These are phyloP conservation scores for Amazona guildingii DNA, from an alignment of 2,113 vertebrate genomes.

Conservation along the genomic window DNA sequence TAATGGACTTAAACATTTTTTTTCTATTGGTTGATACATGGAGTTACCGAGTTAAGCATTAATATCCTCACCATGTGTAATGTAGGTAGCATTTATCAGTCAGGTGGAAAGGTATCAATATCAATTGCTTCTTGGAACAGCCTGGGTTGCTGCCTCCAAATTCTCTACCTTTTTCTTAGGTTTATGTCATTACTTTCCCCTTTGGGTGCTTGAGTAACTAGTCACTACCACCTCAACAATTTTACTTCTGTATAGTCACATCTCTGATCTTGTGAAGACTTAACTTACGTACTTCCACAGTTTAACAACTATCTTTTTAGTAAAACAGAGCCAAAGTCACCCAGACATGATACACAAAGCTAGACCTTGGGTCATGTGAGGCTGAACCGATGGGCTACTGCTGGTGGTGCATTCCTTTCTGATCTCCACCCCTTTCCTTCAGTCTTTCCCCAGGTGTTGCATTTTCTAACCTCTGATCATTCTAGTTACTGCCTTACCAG, in stretches of 20 bases:
- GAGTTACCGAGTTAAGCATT: background rate
- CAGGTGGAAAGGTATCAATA: background rate
- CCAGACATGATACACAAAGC: background rate
- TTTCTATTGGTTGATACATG: background rate
- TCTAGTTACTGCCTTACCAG: background rate
- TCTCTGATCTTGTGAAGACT: background rate
- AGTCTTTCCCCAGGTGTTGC: background rate
- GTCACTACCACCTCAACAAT: background rate
- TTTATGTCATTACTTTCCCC: background rate
- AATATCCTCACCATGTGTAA: background rate
- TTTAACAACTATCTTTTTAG: background rate
- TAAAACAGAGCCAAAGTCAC: background rate
- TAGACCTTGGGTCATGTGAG: background rate
- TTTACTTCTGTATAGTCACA: background rate
- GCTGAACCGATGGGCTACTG: background rate
- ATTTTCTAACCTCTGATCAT: background rate
- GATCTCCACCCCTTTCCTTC: background rate
- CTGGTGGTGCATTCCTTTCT: background rate
- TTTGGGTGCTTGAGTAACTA: background rate
- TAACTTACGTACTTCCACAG: background rate
- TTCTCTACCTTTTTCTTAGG: background rate
- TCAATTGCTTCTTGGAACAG: background rate
- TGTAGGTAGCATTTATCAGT: background rate
- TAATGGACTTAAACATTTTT: background rate
- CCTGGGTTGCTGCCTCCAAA: background rate